Conservation (phyloP, 2,113 vertebrate genomes). For the Lampris megalopsis region DNA sequence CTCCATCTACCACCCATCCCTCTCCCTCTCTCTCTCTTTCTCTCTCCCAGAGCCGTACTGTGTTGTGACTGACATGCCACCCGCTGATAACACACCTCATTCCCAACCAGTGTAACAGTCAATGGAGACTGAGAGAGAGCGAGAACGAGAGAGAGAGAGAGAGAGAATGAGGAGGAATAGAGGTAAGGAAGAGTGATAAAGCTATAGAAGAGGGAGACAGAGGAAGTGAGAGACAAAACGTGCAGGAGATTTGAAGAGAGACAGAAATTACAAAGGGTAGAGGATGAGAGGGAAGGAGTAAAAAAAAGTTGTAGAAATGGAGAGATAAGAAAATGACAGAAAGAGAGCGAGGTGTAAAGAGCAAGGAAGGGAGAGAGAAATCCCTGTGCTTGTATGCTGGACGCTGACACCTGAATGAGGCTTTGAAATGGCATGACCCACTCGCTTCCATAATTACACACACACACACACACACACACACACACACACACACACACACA, state of each 20-base stretch:
- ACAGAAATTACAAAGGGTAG: not conserved
- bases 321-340: not conserved
- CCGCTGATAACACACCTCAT: constrained; percentile 81
- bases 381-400: not conserved
- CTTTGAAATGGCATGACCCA: not conserved
- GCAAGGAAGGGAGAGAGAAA: not conserved
- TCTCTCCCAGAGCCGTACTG: constrained; percentile 50
- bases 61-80: constrained; percentile 72
- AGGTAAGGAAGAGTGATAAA: not conserved
- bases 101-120: constrained; percentile 72
- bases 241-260: not conserved
- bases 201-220: not conserved
- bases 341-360: not conserved
- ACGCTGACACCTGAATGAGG: constrained; percentile 52
- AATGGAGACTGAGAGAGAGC: constrained; percentile 46
- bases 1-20: constrained; percentile 17
- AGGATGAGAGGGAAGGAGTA: not conserved
- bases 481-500: constrained; percentile 17
- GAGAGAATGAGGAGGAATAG: constrained; percentile 26
- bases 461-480: not conserved
- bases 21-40: constrained; percentile 28
- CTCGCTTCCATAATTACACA: not conserved
- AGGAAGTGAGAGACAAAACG: not conserved
- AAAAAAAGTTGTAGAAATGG: too few relatives aligned
- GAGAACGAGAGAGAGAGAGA: not conserved